Evolutionary conservation across 2,888 invertebrate genomes (phyloP), one percentile per base, ranked within the genome.

Genomic region (Drosophila ustulata): DNA sequence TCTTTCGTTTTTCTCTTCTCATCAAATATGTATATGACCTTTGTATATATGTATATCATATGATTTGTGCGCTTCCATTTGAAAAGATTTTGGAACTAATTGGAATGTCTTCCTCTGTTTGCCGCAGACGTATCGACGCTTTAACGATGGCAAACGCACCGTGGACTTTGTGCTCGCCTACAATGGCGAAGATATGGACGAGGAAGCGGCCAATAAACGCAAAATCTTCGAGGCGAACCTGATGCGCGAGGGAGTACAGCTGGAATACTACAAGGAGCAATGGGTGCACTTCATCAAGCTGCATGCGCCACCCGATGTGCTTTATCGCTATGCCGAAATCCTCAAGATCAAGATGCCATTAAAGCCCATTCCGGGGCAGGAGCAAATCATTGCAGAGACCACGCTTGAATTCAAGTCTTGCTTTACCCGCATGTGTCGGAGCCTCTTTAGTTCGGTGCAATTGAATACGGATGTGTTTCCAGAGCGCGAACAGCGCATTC

Each of bases 311-410:
- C 93, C 93, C 87, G 95, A 96, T 80, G 95, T 96, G 1, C 91
- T 96, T 23, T 93, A 94, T 66, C 93, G 95, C 76, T 96, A 96
- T 91, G 95, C 95, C 37, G 96, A 96, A 92, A 94, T 96, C 71
- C 93, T 96, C 81, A 96, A 96, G 91, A 93, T 96, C 37, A 94
- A 96, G 89, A 94, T 96, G 94, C 96, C 96, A 46, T 95, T 96
- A 91, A 96, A 95, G 92, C 68, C 92, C 89, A 91, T 93, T 53
- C 91, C 92, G 11, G 93, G 92, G 2, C 91, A 93, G 77, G 90
- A 93, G 58, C 89, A 90, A 53, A 84, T 93, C 39, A 81, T 89
- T 41, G 91, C 89, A 26, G 90, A 86, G 0, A 53, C 64, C 1
- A 52, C 66, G 47, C 63, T 46, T 51, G 87, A 92, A 58, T 88